A percentile compares a stretch with the other conserved stretches of the same genome.
Evolutionary conservation across 2,888 invertebrate species (phyloP).

Genomic region (Globia sparganii): DNA sequence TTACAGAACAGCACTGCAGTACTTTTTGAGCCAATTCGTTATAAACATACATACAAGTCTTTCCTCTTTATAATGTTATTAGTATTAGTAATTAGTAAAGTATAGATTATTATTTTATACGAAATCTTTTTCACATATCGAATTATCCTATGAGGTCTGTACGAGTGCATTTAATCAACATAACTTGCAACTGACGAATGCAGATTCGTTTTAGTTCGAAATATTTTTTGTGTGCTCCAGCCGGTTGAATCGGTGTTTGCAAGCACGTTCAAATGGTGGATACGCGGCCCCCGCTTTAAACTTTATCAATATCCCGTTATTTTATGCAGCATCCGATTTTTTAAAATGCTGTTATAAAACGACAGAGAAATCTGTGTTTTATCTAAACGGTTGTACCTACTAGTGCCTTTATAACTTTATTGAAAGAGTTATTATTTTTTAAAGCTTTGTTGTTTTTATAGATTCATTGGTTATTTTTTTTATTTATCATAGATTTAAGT

Average conservation of each 20-base stretch:
- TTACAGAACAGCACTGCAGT: no score
- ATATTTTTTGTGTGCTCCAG: constrained; percentile 43
- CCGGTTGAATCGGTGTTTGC: constrained; percentile 50
- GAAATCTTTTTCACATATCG: constrained; percentile 21
- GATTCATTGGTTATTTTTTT: neutral
- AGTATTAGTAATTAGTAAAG: no score
- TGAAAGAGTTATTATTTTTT: neutral
- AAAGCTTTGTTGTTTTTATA: neutral
- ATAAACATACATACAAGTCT: no score
- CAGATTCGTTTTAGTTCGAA: constrained; percentile 36
- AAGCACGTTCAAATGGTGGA: constrained; percentile 54
- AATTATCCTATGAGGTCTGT: neutral
- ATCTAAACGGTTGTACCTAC: neutral
- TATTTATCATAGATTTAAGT: no score
- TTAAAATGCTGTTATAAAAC: constrained; percentile 19
- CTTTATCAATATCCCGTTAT: constrained; percentile 46
- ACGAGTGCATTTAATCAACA: constrained; percentile 42
- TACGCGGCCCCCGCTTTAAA: constrained; percentile 46
- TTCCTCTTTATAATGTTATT: no score
- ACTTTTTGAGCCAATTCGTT: no score
- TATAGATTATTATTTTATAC: no score
- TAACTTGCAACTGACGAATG: constrained; percentile 50
- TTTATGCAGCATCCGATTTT: constrained; percentile 6
- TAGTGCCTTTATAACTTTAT: neutral
- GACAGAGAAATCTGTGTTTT: constrained; percentile 16